These are phyloP conservation scores for Typhlichthys eigenmanni DNA, from an alignment of 2,797 vertebrate genomes.

Conservation along the genomic window DNA sequence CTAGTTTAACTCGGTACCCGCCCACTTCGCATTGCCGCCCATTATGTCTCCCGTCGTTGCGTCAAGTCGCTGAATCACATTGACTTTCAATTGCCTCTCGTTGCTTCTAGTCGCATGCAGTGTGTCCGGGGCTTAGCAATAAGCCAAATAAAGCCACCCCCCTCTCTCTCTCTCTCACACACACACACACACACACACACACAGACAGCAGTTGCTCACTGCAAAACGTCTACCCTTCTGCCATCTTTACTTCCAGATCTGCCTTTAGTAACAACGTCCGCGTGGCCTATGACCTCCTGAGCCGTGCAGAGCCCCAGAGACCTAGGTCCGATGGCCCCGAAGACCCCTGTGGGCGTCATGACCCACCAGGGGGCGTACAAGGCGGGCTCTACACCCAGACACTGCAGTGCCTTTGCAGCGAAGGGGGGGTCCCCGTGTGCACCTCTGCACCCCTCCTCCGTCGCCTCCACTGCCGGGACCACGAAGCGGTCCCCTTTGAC, in stretches of 20 bases:
- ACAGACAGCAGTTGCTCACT: neutral
- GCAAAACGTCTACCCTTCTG: neutral
- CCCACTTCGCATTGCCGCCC: no score
- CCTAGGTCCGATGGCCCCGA: conserved; percentile 40
- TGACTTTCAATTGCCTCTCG: no score
- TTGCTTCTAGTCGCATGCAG: no score
- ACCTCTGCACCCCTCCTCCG: conserved; percentile 80
- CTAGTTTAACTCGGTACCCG: no score
- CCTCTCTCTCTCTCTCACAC: no score
- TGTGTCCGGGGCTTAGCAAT: no score
- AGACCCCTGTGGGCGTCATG: conserved; percentile 10
- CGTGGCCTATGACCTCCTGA: conserved; percentile 87
- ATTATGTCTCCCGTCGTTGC: neutral
- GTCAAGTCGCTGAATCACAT: no score
- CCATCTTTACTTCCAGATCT: conserved; percentile 71
- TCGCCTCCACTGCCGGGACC: conserved; percentile 87
- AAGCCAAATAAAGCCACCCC: no score
- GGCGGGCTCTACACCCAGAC: conserved; percentile 87
- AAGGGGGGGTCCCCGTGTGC: conserved; percentile 78
- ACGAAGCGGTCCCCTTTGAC: conserved; percentile 89
- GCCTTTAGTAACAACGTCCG: conserved; percentile 91
- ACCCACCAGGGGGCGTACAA: conserved; percentile 72
- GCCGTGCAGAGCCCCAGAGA: conserved; percentile 62
- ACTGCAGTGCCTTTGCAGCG: conserved; percentile 83
- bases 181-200: neutral